These are phyloP conservation scores for Ferdinandea cuprea DNA, from an alignment of 2,888 invertebrate genomes.

Conservation along the genomic window DNA sequence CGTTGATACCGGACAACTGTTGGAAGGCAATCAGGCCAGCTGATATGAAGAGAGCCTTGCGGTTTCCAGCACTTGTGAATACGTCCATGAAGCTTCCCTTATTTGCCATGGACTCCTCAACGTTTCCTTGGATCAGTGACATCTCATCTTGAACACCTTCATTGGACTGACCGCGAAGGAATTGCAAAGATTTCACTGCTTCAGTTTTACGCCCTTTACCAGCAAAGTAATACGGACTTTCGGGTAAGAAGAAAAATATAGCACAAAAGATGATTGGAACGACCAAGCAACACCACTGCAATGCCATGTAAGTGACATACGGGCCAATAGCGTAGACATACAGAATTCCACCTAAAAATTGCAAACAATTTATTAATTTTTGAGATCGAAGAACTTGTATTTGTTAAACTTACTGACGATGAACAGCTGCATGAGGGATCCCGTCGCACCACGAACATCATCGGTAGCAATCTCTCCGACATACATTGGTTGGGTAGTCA, in stretches of 20 bases:
- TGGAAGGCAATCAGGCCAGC: slow-evolving; percentile 91
- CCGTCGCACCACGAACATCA: slow-evolving; percentile 91
- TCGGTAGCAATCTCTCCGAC: slow-evolving; percentile 93
- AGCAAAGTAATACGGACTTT: slow-evolving; percentile 90
- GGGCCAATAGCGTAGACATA: slow-evolving; percentile 89
- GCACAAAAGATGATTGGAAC: slow-evolving; percentile 86
- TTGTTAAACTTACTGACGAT: slow-evolving; percentile 84
- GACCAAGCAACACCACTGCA: slow-evolving; percentile 87
- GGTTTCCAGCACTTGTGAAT: slow-evolving; percentile 87
- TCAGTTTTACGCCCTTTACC: slow-evolving; percentile 84
- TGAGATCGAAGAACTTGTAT: too few species aligned
- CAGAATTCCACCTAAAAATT: slow-evolving; percentile 87
- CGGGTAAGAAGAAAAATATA: slow-evolving; percentile 89
- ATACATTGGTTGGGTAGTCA: slow-evolving; percentile 92
- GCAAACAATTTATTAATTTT: slow-evolving; percentile 77
- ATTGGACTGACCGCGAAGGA: slow-evolving; percentile 86
- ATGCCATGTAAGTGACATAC: slow-evolving; percentile 86
- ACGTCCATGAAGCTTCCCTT: slow-evolving; percentile 84
- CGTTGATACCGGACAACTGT: slow-evolving; percentile 92
- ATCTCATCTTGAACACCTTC: slow-evolving; percentile 87
- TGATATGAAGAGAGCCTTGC: slow-evolving; percentile 90
- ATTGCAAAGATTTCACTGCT: slow-evolving; percentile 87
- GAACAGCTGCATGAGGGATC: slow-evolving; percentile 91
- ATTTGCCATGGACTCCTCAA: slow-evolving; percentile 82
- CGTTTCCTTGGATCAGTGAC: slow-evolving; percentile 85